A percentile compares a stretch with the other conserved stretches of the same genome.
Evolutionary conservation across 1,140 invertebrate genomes (phyloP).

Genomic region (Bursaphelenchus mucronatus): DNA sequence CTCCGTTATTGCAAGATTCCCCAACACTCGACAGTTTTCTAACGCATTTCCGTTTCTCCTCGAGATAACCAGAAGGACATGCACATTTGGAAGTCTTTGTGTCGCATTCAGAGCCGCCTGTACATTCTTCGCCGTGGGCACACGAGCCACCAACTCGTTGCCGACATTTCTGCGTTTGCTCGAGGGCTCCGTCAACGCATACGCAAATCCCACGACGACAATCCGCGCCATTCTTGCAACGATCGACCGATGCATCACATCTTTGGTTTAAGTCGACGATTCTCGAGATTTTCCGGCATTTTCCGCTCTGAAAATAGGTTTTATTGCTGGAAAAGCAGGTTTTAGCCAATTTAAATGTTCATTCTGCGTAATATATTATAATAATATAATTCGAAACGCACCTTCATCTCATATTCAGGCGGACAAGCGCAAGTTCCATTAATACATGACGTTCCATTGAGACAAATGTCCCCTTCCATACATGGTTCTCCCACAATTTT

Average conservation of each 20-base stretch:
- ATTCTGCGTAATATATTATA: too few species aligned
- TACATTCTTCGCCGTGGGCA: constrained; percentile 36
- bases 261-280: neutral
- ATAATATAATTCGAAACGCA: constrained; percentile 11
- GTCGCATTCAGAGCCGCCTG: constrained; percentile 28
- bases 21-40: constrained; percentile 26
- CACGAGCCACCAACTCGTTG: constrained; percentile 36
- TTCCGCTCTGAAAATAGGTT: neutral
- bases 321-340: neutral
- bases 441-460: constrained; percentile 37
- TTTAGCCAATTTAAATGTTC: neutral
- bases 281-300: too few species aligned
- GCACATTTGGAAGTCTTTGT: constrained; percentile 23
- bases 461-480: constrained; percentile 33
- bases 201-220: constrained; percentile 37
- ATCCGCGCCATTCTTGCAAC: constrained; percentile 23
- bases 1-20: constrained; percentile 19
- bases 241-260: neutral
- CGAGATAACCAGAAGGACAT: constrained; percentile 27
- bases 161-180: constrained; percentile 24
- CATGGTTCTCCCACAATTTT: constrained; percentile 29
- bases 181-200: constrained; percentile 35
- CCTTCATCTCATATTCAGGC: constrained; percentile 23
- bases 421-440: constrained; percentile 28
- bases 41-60: constrained; percentile 18